These are phyloP conservation scores for Acrocephalus kingi DNA, from an alignment of 2,113 vertebrate genomes.

Conservation along the genomic window DNA sequence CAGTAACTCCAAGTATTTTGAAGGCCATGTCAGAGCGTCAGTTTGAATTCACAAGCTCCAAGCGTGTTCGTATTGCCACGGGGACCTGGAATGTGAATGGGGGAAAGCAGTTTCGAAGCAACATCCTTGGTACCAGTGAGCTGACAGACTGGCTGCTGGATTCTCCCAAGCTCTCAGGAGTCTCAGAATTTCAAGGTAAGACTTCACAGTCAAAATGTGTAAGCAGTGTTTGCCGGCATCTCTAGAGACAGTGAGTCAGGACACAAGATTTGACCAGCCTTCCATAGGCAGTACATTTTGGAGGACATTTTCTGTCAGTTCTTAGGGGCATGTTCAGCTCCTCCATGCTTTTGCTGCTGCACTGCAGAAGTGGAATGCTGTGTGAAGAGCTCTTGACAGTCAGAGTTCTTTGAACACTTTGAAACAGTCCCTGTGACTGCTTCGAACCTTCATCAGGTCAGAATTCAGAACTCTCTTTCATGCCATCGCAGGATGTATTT, in stretches of 20 bases:
- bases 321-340: not conserved
- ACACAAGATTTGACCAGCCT: not conserved
- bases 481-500: accelerated
- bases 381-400: not conserved
- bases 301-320: not conserved
- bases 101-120: slow-evolving; percentile 81
- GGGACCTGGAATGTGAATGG: slow-evolving; percentile 84
- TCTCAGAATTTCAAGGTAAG: slow-evolving; percentile 73
- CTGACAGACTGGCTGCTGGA: slow-evolving; percentile 82
- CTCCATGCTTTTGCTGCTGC: not conserved
- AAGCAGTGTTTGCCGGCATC: not conserved
- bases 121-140: slow-evolving; percentile 74
- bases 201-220: not conserved
- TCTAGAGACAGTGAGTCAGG: not conserved
- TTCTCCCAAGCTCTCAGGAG: slow-evolving; percentile 67
- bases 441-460: not conserved
- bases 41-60: slow-evolving; percentile 79
- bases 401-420: not conserved
- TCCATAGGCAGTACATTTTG: not conserved
- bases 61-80: slow-evolving; percentile 69
- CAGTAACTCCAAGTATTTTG: slow-evolving; percentile 79
- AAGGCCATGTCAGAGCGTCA: slow-evolving; percentile 81
- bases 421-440: not conserved
- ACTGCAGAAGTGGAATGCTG: not conserved
- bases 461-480: not conserved